Conservation (phyloP, 2,797 vertebrate genomes). For the Brotula barbata region DNA sequence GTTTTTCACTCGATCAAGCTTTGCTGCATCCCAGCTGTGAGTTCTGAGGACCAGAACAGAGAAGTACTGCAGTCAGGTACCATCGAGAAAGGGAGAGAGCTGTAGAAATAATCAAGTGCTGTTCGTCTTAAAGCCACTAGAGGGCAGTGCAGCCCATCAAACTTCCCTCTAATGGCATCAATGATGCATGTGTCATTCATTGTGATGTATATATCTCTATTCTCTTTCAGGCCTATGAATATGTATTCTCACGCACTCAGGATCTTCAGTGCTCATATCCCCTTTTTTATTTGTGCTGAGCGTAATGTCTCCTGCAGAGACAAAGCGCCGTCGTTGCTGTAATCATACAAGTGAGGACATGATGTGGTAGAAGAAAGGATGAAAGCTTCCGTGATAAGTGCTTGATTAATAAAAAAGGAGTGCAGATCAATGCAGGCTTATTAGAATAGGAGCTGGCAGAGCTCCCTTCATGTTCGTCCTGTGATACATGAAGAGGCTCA, state of each 20-base stretch:
- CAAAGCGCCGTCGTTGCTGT: constrained; percentile 35
- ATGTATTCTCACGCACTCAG: constrained; percentile 8
- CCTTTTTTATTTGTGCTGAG: constrained; percentile 1
- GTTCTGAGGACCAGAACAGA: too few species aligned
- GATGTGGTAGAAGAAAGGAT: constrained; percentile 48
- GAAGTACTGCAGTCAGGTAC: too few species aligned
- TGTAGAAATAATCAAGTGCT: too few species aligned
- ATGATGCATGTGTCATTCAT: constrained; percentile 9
- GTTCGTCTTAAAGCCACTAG: constrained; percentile 41
- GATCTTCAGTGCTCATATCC: constrained; percentile 33
- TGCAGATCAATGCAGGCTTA: constrained; percentile 57
- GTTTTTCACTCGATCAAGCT: too few species aligned
- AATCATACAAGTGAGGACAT: constrained; percentile 62
- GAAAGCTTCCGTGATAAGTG: constrained; percentile 68
- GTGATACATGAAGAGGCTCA: constrained; percentile 55
- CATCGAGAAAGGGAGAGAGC: too few species aligned
- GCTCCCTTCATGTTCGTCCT: constrained; percentile 59
- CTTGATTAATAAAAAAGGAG: constrained; percentile 62
- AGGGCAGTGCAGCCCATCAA: constrained; percentile 55
- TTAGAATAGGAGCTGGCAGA: constrained; percentile 50
- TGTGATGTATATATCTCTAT: constrained; percentile 11
- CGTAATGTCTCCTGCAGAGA: constrained; percentile 43
- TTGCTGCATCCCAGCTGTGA: too few species aligned
- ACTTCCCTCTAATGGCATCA: not conserved
- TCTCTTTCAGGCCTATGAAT: constrained; percentile 17